phyloP scores from a whole-genome alignment of 2,797 vertebrate species.

The Hippoglossus hippoglossus region DNA sequence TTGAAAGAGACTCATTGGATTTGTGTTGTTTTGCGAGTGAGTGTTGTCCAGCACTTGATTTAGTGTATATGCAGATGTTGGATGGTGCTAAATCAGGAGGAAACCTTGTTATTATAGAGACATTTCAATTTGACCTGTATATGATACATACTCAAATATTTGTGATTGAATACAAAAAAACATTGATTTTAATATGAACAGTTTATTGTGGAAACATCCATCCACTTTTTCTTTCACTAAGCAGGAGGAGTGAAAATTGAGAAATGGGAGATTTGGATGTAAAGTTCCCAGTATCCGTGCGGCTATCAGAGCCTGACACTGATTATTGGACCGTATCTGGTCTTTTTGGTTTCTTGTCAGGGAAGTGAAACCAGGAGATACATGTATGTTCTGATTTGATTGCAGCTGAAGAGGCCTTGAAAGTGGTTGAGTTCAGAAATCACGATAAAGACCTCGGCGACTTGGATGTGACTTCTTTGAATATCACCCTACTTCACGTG shows the following conservation, averaged over 20 bases:
- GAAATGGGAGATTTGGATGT: too few relatives aligned
- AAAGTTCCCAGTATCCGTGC: too few relatives aligned
- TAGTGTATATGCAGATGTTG: neutral
- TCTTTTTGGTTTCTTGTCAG: neutral
- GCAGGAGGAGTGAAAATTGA: too few relatives aligned
- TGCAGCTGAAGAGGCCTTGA: constrained; percentile 1
- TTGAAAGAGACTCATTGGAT: neutral
- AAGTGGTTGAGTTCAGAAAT: constrained; percentile 4
- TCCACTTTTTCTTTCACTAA: too few relatives aligned
- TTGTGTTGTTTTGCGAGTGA: neutral
- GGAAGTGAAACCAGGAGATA: neutral
- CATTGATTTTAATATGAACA: too few relatives aligned
- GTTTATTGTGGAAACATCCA: too few relatives aligned
- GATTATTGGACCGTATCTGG: neutral
- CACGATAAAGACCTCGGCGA: neutral
- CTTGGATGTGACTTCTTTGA: neutral
- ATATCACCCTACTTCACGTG: neutral
- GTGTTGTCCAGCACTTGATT: neutral
- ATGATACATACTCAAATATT: neutral
- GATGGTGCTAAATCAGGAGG: neutral
- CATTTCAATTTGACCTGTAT: neutral
- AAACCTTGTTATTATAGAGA: constrained; percentile 4
- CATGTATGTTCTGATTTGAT: neutral
- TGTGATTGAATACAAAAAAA: too few relatives aligned
- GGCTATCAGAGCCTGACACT: neutral